These are phyloP conservation scores for Morone chrysops DNA, from an alignment of 2,113 vertebrate genomes.

Conservation along the genomic window DNA sequence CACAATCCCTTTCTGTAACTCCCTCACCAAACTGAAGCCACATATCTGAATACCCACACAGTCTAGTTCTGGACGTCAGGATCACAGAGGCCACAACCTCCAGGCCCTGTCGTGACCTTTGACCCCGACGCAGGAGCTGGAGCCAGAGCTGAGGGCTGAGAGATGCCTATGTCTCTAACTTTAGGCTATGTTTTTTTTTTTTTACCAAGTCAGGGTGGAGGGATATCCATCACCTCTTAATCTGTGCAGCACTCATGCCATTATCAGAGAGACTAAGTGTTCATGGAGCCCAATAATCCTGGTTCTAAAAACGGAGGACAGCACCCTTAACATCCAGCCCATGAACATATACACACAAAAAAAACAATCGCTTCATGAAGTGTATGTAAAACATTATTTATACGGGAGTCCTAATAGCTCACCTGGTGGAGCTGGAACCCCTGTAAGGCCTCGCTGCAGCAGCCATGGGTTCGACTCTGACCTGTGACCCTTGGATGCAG, in stretches of 20 bases:
- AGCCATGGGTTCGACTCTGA: too few species aligned
- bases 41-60: slow-evolving; percentile 9
- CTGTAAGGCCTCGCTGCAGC: too few species aligned
- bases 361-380: neutral
- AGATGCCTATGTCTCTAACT: neutral
- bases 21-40: slow-evolving; percentile 11
- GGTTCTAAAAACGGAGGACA: neutral
- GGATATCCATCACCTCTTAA: slow-evolving; percentile 28
- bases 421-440: too few species aligned
- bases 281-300: slow-evolving; percentile 39
- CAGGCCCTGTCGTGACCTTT: slow-evolving; percentile 38
- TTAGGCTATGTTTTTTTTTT: neutral
- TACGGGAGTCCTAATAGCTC: too few species aligned
- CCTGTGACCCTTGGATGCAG: too few species aligned
- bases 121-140: neutral
- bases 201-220: neutral
- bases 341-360: neutral
- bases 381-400: neutral
- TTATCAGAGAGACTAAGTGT: slow-evolving; percentile 38
- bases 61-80: neutral
- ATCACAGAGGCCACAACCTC: slow-evolving; percentile 24
- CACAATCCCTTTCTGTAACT: slow-evolving; percentile 5
- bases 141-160: neutral
- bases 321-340: neutral
- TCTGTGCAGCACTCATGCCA: slow-evolving; percentile 23